phyloP scores from a whole-genome alignment of 2,797 vertebrate genomes.

The Geotrypetes seraphini region DNA sequence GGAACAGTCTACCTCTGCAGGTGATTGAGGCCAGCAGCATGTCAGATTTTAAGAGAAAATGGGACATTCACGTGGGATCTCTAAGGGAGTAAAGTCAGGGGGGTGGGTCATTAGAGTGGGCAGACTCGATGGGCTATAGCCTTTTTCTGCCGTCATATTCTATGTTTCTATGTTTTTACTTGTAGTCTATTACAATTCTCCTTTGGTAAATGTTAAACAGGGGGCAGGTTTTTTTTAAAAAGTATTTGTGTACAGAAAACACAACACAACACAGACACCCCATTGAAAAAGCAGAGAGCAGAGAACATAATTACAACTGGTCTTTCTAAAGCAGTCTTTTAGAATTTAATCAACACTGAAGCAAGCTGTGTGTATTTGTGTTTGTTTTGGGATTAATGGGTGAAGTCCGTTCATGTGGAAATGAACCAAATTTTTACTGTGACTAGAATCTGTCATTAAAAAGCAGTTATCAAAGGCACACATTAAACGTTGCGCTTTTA shows the following conservation, averaged over 20 bases:
- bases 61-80: too few relatives aligned
- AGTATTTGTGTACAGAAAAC: too few relatives aligned
- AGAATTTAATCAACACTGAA: neutral
- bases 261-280: constrained; percentile 16
- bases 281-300: neutral
- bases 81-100: too few relatives aligned
- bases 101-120: too few relatives aligned
- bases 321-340: neutral
- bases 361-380: too few relatives aligned
- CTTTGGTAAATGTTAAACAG: constrained; percentile 13
- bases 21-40: too few relatives aligned
- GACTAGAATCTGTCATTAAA: constrained; percentile 35
- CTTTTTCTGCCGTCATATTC: too few relatives aligned
- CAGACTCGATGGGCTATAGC: too few relatives aligned
- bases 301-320: constrained; percentile 7
- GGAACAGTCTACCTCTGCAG: too few relatives aligned
- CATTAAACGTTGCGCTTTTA: constrained; percentile 15
- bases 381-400: too few relatives aligned
- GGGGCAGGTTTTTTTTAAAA: constrained; percentile 4
- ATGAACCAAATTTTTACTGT: constrained; percentile 24
- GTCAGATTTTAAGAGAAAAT: too few relatives aligned
- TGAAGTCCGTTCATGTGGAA: constrained; percentile 28
- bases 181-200: constrained; percentile 18
- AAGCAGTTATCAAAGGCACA: constrained; percentile 27
- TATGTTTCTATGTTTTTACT: too few relatives aligned